Base-by-base conservation (phyloP, 2,888 invertebrate species). In the Malthinus flaveolus region DNA sequence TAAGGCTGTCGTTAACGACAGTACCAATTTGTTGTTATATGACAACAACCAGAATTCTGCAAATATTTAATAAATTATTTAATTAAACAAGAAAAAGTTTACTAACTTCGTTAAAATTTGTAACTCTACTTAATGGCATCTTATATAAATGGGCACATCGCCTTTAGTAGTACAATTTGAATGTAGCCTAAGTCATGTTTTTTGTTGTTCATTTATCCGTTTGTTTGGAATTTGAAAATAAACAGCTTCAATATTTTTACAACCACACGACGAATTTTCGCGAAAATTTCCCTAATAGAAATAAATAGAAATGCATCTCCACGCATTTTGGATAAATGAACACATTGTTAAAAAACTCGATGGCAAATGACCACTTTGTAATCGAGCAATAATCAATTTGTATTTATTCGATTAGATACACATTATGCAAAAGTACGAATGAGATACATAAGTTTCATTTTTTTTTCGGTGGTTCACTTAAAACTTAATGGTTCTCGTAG, bases 21-120 rank as follows among this genome's bases (percentile, higher is more conserved):
- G 70, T 72, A 71, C 72, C 50, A 32, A 58, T 54, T 68, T 68
- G 66, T 68, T 70, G 71, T 71, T 70, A 69, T 71, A 64, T 68
- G 69, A 72, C 71, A 72, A 71, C 70, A 72, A 71, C 70, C 66
- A 70, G 61, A 61, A 61, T 61, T 56, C 53, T 56, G 60, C 60
- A 60, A 52, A 45, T 56, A 57, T 56, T 52, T 31, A 49, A 45
- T 23, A 23, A 45, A 45, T 45, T 31, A 32, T 32, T 32, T 32
- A 32, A 52, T 39, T 54, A 52, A 59, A 59, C 32, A 47, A 39
- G 50, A 55, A 55, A 58, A 52, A 36, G 35, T 42, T 23, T 31
- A 48, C 48, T 35, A 34, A 49, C 15, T 36, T 59, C 49, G 49
- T 32, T 44, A 46, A 53, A 59, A 39, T 36, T 13, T 15, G 56